Conservation (phyloP, 2,888 invertebrate species). For the Caenorhabditis sulstoni region DNA sequence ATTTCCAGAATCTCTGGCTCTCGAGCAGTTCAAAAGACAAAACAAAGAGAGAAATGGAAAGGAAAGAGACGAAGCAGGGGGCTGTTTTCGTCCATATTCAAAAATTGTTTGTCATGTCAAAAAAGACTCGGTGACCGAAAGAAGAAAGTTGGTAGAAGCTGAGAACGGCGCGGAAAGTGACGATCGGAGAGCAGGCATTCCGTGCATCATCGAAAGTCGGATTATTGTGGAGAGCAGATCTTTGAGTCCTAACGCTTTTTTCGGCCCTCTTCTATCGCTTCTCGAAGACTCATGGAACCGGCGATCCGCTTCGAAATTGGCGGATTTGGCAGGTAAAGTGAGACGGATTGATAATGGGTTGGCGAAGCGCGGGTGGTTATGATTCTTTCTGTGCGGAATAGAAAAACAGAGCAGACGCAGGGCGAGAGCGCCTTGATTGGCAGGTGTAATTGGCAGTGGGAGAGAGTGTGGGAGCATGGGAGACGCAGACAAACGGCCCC, state of each 20-base stretch:
- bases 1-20: neutral
- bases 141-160: neutral
- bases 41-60: constrained; percentile 9
- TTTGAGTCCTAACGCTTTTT: neutral
- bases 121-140: neutral
- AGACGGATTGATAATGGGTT: constrained; percentile 19
- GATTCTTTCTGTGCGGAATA: neutral
- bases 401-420: constrained; percentile 1
- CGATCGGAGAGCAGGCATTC: too few relatives aligned
- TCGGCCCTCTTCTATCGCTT: neutral
- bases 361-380: too few relatives aligned
- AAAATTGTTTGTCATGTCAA: too few relatives aligned
- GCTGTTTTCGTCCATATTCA: neutral
- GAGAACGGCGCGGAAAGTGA: too few relatives aligned
- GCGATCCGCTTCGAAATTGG: neutral
- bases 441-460: constrained; percentile 47
- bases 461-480: constrained; percentile 11
- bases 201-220: neutral
- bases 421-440: constrained; percentile 39
- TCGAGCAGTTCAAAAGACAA: neutral
- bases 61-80: neutral
- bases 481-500: constrained; percentile 18
- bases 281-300: too few relatives aligned
- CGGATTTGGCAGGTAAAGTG: constrained; percentile 9
- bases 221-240: too few relatives aligned